Base-by-base conservation (phyloP, 2,888 invertebrate species). In the Furcula furcula region DNA sequence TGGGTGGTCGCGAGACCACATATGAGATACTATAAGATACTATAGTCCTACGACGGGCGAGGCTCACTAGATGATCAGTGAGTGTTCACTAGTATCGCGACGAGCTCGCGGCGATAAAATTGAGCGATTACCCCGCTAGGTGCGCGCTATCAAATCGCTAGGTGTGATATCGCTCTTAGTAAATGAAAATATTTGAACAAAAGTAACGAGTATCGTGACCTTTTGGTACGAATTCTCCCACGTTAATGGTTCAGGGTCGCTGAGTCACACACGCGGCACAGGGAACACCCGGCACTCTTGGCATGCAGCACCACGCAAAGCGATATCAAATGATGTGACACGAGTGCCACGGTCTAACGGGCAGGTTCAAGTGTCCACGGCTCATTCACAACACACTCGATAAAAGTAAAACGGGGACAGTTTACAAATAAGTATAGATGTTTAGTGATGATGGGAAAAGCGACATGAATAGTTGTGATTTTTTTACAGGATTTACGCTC, bases 231-330 rank as follows among this genome's bases (percentile, higher is more conserved):
- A 60, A 60, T 63, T 68, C 68, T 65, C 57, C 55, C 73, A 63
- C 66, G 67, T 70, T 74, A 70, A 66, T 76, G 69, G 75, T 80
- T 78, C 78, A 81, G 70, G 78, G 79, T 56, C 74, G 69, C 59
- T 80, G 75, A 80, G 54, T 78, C 80, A 80, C 64, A 53, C 39
- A 68, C 64, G 66, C 72, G 70, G 72, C 75, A 76, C 51, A 70
- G 78, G 79, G 77, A 78, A 78, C 78, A 81, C 81, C 79, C 78
- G 72, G 67, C 67, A 69, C 61, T 77, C 67, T 80, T 79, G 78
- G 77, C 80, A 74, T 68, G 70, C 65, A 61, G 56, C 56, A 58
- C 61, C 49, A 60, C 64, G 51, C 54, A 52, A 59, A 56, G 53
- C 55, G 52, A 46, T 53, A 38, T 46, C 47, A 54, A 44, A 59